Percentiles rank a stretch among this genome's conserved stretches.
Conservation (phyloP, 1,140 invertebrate genomes). For the Oryctes rhinoceros region DNA sequence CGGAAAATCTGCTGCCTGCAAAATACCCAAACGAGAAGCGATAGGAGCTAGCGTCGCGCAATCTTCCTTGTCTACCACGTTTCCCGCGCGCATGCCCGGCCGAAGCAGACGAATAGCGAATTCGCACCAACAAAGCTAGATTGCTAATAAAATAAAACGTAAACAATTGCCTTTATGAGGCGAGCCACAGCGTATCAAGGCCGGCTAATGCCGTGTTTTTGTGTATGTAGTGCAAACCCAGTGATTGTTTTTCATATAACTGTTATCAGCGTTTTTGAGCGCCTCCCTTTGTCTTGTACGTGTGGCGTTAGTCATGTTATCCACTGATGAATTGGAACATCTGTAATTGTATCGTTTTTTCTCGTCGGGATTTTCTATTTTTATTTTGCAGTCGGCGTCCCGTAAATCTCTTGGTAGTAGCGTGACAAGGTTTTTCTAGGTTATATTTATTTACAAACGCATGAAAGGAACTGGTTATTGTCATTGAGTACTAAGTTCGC, state of each 20-base stretch:
- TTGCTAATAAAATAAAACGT: background rate
- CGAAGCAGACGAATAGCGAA: background rate
- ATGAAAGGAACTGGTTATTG: background rate
- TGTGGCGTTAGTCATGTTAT: background rate
- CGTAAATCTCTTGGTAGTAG: background rate
- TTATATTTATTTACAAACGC: background rate
- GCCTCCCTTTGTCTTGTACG: background rate
- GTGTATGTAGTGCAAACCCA: background rate
- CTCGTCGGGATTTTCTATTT: background rate
- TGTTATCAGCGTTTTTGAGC: background rate
- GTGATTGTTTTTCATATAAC: too few species aligned
- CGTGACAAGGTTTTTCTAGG: background rate
- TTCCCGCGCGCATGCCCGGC: background rate
- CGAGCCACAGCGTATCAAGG: background rate
- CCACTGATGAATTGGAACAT: background rate
- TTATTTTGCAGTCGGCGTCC: background rate
- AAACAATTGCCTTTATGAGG: slow-evolving; percentile 11
- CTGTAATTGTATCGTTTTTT: background rate
- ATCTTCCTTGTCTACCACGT: background rate
- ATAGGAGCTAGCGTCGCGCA: background rate
- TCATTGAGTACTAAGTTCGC: too few species aligned
- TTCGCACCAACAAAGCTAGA: background rate
- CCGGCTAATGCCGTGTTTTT: background rate
- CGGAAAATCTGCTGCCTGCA: background rate
- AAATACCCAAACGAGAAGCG: background rate